Evolutionary conservation across 2,888 invertebrate genomes (phyloP), one percentile per base, ranked within the genome.

Genomic region (Parapristionchus giblindavisi): DNA sequence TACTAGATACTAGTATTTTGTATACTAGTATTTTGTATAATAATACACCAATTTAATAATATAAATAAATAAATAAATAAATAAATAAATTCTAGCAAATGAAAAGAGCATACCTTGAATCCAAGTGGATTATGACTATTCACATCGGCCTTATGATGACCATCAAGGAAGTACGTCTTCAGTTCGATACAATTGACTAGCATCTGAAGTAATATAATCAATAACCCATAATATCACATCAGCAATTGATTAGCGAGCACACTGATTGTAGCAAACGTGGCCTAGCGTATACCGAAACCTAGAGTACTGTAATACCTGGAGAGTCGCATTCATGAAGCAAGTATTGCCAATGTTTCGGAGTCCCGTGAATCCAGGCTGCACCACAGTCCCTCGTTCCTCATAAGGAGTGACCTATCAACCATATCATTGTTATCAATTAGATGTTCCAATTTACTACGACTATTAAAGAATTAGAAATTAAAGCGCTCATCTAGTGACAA

Each of bases 341-440:
- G 91, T 90, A 83, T 91, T 91, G 40, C 90, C 90, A 27, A 90
- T 87, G 84, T 91, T 91, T 43, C 90, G 89, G 6, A 91, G 87
- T 0, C 83, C 89, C 1, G 89, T 90, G 77, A 86, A 88, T 2
- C 91, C 90, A 17, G 88, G 87, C 38, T 82, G 58, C 36, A 83
- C 81, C 24, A 80, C 73, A 36, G 76, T 76, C 24, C 77, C 75
- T n/a, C 75, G 70, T 24, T 79, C 79, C 36, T 78, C 81, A 43
- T 78, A 79, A 11, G 80, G 80, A 5, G 38, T 58, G 48, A 79
- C 77, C 76, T 78, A 43, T n/a, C 38, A 40, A 21, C 43, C 11
- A 14, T 43, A 17, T n/a, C n/a, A n/a, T n/a, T n/a, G n/a, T n/a
- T n/a, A n/a, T n/a, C n/a, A n/a, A n/a, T n/a, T n/a, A n/a, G n/a